Evolutionary conservation across 92 coral and sea anemone species (phyloP).

Genomic region (Virgularia gustaviana): DNA sequence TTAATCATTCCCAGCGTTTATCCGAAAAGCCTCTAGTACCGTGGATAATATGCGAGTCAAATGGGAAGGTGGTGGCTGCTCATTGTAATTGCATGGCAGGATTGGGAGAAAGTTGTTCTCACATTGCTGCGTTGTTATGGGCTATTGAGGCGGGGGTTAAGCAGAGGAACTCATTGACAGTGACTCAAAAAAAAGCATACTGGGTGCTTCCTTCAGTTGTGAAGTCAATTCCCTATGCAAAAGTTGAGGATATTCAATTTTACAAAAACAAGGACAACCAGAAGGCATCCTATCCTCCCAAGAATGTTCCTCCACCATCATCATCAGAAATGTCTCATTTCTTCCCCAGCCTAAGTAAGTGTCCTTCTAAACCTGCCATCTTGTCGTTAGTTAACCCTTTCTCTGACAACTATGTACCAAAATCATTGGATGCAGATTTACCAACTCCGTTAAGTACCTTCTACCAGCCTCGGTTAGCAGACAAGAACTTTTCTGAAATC

Average conservation of each 20-base stretch:
- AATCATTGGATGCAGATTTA: slow-evolving; percentile 39
- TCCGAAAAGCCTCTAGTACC: slow-evolving; percentile 35
- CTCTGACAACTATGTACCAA: slow-evolving; percentile 38
- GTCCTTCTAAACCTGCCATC: slow-evolving; percentile 28
- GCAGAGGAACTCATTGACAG: slow-evolving; percentile 22
- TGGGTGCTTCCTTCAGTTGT: slow-evolving; percentile 33
- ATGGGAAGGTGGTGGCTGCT: slow-evolving; percentile 49
- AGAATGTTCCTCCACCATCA: not conserved
- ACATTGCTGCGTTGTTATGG: slow-evolving; percentile 42
- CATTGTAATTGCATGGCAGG: slow-evolving; percentile 61
- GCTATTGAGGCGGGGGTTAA: slow-evolving; percentile 42
- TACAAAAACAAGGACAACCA: not conserved
- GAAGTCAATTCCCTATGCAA: slow-evolving; percentile 19
- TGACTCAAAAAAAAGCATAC: slow-evolving; percentile 32
- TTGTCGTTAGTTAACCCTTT: slow-evolving; percentile 29
- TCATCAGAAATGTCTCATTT: not conserved
- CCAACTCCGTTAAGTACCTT: slow-evolving; percentile 42
- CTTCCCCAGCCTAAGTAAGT: not conserved
- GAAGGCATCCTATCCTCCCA: not conserved
- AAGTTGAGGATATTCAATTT: slow-evolving; percentile 19
- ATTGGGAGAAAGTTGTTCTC: slow-evolving; percentile 48
- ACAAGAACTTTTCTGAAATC: slow-evolving; percentile 12
- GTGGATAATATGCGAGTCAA: slow-evolving; percentile 52
- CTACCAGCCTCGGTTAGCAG: slow-evolving; percentile 23
- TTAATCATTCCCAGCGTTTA: slow-evolving; percentile 31